A percentile compares a stretch with the other conserved stretches of the same genome.
Evolutionary conservation across 2,113 vertebrate genomes (phyloP).

Genomic region (Scomber scombrus): DNA sequence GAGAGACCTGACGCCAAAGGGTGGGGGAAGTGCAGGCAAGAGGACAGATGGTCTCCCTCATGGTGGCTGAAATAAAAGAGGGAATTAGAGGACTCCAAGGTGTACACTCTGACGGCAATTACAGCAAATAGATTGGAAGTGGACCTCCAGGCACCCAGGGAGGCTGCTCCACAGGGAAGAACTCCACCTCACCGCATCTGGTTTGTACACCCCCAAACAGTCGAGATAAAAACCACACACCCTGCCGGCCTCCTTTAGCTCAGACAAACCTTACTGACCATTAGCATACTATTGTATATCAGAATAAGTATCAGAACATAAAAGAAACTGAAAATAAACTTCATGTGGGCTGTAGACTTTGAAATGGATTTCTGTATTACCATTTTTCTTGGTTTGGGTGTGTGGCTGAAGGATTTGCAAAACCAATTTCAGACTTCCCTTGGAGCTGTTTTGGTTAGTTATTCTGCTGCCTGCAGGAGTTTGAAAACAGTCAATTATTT

Average conservation of each 20-base stretch:
- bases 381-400: slow-evolving; percentile 70
- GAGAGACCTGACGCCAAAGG: slow-evolving; percentile 68
- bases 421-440: slow-evolving; percentile 79
- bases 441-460: slow-evolving; percentile 83
- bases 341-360: slow-evolving; percentile 56
- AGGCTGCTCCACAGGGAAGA: slow-evolving; percentile 89
- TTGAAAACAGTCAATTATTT: slow-evolving; percentile 88
- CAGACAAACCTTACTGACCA: slow-evolving; percentile 50
- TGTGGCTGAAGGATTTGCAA: slow-evolving; percentile 71
- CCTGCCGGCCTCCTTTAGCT: slow-evolving; percentile 25
- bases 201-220: slow-evolving; percentile 87
- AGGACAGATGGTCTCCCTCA: slow-evolving; percentile 98
- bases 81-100: slow-evolving; percentile 97
- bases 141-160: slow-evolving; percentile 87
- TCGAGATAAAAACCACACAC: slow-evolving; percentile 59
- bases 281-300: slow-evolving; percentile 56
- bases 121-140: slow-evolving; percentile 98
- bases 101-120: slow-evolving; percentile 97
- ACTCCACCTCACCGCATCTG: slow-evolving; percentile 93
- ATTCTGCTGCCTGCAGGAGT: slow-evolving; percentile 83
- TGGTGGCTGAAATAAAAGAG: slow-evolving; percentile 97
- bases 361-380: slow-evolving; percentile 73
- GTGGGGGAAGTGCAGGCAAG: slow-evolving; percentile 81
- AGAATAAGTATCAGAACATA: slow-evolving; percentile 40
- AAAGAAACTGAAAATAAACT: slow-evolving; percentile 60